A percentile compares a stretch with the other conserved stretches of the same genome.
phyloP scores from a whole-genome alignment of 30 jellyfish, hydroid and myxozoan genomes.

The Morbakka virulenta region DNA sequence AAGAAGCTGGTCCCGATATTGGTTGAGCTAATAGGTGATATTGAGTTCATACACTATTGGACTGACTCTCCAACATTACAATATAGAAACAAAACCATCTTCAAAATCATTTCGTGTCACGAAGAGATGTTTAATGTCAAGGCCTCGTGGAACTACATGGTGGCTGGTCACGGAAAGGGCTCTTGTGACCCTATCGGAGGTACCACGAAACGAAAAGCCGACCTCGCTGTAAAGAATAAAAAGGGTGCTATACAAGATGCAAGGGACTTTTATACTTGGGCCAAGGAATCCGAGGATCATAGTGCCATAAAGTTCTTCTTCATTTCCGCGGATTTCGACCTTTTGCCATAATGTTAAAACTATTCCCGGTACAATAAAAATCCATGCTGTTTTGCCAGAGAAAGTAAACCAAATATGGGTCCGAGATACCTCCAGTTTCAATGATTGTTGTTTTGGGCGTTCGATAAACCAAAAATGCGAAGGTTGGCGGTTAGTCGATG shows the following conservation, averaged over 20 bases:
- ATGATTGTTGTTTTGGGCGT: not conserved
- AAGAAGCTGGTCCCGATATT: too few relatives aligned
- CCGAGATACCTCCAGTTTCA: not conserved
- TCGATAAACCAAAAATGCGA: not conserved
- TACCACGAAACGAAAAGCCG: not conserved
- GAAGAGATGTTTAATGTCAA: not conserved
- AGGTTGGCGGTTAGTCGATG: not conserved
- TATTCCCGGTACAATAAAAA: not conserved
- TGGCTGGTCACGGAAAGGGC: slow-evolving; percentile 11
- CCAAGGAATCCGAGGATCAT: not conserved
- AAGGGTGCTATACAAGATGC: slow-evolving; percentile 6
- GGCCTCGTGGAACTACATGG: slow-evolving; percentile 11
- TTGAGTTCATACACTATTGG: slow-evolving; percentile 5
- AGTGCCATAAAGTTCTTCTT: not conserved
- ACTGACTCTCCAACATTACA: slow-evolving; percentile 5
- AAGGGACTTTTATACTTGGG: slow-evolving; percentile 1
- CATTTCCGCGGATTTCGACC: not conserved
- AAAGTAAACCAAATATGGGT: not conserved
- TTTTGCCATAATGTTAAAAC: not conserved
- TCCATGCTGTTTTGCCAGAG: not conserved
- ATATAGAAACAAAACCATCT: not conserved
- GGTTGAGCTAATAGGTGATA: slow-evolving; percentile 4
- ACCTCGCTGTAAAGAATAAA: not conserved
- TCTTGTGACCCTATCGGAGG: not conserved
- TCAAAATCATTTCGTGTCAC: slow-evolving; percentile 14